Conservation (phyloP, 2,113 vertebrate genomes). For the Caracal caracal region DNA sequence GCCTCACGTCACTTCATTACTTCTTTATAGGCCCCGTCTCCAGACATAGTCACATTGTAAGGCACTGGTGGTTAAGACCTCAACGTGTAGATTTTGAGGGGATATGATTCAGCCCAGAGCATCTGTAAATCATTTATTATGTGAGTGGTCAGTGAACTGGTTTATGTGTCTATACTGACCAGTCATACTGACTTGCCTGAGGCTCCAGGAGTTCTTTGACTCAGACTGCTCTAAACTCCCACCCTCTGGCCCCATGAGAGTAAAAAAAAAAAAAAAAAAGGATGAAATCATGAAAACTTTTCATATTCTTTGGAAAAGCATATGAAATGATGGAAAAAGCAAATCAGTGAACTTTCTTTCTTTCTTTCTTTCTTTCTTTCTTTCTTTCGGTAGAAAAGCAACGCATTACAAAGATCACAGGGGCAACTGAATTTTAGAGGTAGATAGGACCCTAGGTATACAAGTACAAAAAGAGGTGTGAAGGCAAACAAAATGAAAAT, state of each 20-base stretch:
- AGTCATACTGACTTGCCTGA: not conserved
- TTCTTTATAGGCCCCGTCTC: not conserved
- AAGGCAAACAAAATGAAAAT: not conserved
- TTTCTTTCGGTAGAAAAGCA: not conserved
- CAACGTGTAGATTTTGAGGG: not conserved
- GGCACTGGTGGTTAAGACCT: not conserved
- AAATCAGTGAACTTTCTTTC: not conserved
- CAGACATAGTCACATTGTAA: not conserved
- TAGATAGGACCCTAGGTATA: not conserved
- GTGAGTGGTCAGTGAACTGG: not conserved
- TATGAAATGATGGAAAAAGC: not conserved
- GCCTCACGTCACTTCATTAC: not conserved
- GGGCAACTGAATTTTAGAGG: not conserved
- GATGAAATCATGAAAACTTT: not conserved
- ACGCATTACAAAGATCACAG: not conserved
- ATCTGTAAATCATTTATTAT: not conserved
- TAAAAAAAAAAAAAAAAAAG: not conserved
- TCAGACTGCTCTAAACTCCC: not conserved
- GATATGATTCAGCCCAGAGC: not conserved
- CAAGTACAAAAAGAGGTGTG: not conserved
- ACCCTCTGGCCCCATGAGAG: not conserved
- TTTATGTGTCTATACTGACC: not conserved
- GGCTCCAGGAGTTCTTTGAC: not conserved
- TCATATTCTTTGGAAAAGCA: not conserved
- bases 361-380: not conserved